Conservation (phyloP, 2,797 vertebrate species). For the Anguilla anguilla region DNA sequence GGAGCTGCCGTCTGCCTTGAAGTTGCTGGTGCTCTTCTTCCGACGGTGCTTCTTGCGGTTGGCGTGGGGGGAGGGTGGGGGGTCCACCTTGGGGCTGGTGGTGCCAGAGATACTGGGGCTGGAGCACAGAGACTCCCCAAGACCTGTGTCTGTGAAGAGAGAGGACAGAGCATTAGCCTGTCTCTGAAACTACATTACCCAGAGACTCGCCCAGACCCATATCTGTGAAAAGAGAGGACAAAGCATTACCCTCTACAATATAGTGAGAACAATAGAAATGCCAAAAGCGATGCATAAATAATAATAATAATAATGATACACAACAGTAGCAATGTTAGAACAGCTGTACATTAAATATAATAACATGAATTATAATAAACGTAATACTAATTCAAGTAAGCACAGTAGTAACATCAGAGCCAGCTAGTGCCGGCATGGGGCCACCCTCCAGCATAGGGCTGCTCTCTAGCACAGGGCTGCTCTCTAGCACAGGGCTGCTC, state of each 20-base stretch:
- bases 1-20: slow-evolving; percentile 89
- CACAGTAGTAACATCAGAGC: slow-evolving; percentile 45
- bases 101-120: slow-evolving; percentile 94
- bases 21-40: slow-evolving; percentile 99
- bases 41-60: slow-evolving; percentile 96
- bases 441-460: neutral
- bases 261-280: neutral
- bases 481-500: too few species aligned
- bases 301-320: slow-evolving; percentile 5
- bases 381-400: slow-evolving; percentile 11
- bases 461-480: too few species aligned
- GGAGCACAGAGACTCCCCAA: slow-evolving; percentile 91
- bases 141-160: slow-evolving; percentile 78
- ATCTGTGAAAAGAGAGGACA: neutral
- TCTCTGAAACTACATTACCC: neutral
- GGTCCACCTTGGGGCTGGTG: slow-evolving; percentile 93
- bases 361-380: neutral
- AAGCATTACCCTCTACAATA: neutral
- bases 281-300: neutral
- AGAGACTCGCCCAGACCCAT: slow-evolving; percentile 24
- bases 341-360: neutral
- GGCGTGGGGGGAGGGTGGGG: slow-evolving; percentile 92
- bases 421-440: slow-evolving; percentile 49
- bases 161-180: neutral
- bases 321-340: neutral